phyloP scores from a whole-genome alignment of 2,113 vertebrate genomes.

The Neodontobutis hainanensis region DNA sequence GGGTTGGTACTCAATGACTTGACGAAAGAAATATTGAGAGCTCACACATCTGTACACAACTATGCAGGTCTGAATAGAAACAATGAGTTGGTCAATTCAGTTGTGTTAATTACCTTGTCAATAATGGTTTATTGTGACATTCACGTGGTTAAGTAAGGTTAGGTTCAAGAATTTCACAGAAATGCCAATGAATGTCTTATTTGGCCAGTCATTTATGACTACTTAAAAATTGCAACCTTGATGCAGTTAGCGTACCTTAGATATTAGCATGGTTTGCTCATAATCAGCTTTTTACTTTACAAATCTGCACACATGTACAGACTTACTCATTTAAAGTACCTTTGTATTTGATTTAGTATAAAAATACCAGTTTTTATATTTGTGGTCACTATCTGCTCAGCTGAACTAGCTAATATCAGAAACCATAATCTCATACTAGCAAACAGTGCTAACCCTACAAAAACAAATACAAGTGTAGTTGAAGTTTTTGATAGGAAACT shows the following conservation, averaged over 20 bases:
- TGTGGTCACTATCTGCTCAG: too few species aligned
- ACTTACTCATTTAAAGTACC: too few species aligned
- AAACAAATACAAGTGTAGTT: not conserved
- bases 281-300: too few species aligned
- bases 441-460: not conserved
- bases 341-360: too few species aligned
- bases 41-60: constrained; percentile 23
- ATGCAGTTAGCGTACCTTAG: not conserved
- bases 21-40: constrained; percentile 16
- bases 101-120: not conserved
- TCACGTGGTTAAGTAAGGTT: not conserved
- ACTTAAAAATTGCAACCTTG: not conserved
- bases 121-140: not conserved
- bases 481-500: too few species aligned
- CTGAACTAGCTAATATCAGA: too few species aligned
- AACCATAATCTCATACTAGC: too few species aligned
- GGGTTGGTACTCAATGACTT: constrained; percentile 40
- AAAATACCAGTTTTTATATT: too few species aligned
- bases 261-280: too few species aligned
- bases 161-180: not conserved
- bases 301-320: too few species aligned
- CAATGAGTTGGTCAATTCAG: not conserved
- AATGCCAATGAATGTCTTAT: not conserved
- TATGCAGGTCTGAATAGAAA: not conserved
- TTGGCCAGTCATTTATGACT: not conserved